Conservation (phyloP, 2,797 vertebrate genomes). For the Orientallactaga sibirica region DNA sequence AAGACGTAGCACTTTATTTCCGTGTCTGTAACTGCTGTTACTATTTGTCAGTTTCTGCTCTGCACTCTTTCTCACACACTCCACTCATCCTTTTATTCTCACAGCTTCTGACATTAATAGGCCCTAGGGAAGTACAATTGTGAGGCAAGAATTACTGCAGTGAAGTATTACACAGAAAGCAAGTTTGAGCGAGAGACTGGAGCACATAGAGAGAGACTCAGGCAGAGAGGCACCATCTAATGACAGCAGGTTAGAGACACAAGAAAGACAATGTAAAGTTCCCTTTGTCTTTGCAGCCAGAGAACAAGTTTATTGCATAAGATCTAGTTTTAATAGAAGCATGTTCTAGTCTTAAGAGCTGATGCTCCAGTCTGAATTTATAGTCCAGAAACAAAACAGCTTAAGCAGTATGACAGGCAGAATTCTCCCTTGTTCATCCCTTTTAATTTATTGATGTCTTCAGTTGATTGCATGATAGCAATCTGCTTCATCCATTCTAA, state of each 20-base stretch:
- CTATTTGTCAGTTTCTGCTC: neutral
- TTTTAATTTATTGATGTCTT: neutral
- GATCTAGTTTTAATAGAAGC: neutral
- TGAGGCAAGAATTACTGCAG: neutral
- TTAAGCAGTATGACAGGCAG: neutral
- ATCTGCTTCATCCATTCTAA: neutral
- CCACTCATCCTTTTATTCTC: neutral
- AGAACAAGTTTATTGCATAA: neutral
- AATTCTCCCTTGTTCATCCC: neutral
- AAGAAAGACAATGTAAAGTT: neutral
- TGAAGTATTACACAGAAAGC: neutral
- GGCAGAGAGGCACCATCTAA: neutral
- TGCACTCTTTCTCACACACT: neutral
- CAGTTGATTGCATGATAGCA: neutral
- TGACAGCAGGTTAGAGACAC: neutral
- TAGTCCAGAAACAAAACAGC: neutral
- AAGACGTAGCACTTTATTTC: neutral
- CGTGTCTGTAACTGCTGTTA: neutral
- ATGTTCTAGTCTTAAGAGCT: accelerated
- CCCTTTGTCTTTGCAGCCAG: neutral
- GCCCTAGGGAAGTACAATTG: conserved; percentile 19
- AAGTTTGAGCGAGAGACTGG: neutral
- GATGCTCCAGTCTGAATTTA: neutral
- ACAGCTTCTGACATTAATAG: neutral
- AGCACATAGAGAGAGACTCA: neutral